Evolutionary conservation across 2,113 vertebrate genomes (phyloP).

Genomic region (Bubalus kerabau): DNA sequence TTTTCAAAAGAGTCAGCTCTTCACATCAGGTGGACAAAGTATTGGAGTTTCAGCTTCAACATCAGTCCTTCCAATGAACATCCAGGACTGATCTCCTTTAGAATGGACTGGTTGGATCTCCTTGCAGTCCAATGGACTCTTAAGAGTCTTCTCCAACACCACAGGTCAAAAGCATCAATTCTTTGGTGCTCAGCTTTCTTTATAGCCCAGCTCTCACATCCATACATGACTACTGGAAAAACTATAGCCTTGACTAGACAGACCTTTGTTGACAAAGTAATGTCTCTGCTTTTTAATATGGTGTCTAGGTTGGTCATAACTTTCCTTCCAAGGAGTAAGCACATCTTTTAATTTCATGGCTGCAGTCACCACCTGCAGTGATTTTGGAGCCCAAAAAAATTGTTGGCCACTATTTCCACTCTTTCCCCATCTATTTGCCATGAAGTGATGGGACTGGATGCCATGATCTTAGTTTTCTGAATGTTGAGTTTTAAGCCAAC

Average conservation of each 20-base stretch:
- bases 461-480: not conserved
- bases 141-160: not conserved
- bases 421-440: not conserved
- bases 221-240: no score
- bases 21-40: not conserved
- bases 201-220: no score
- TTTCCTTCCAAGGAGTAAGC: not conserved
- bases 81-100: not conserved
- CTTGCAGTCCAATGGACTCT: not conserved
- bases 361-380: not conserved
- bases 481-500: not conserved
- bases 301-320: not conserved
- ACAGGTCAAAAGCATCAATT: not conserved
- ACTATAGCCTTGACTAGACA: no score
- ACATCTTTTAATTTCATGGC: not conserved
- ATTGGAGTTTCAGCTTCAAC: not conserved
- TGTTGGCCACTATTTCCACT: not conserved
- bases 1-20: not conserved
- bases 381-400: rapidly evolving
- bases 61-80: not conserved
- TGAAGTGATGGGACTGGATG: not conserved
- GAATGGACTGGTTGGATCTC: no score
- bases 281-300: no score
- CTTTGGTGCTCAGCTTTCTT: no score
- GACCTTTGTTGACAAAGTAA: no score